phyloP scores from a whole-genome alignment of 2,113 vertebrate species.

The Elgaria multicarinata region DNA sequence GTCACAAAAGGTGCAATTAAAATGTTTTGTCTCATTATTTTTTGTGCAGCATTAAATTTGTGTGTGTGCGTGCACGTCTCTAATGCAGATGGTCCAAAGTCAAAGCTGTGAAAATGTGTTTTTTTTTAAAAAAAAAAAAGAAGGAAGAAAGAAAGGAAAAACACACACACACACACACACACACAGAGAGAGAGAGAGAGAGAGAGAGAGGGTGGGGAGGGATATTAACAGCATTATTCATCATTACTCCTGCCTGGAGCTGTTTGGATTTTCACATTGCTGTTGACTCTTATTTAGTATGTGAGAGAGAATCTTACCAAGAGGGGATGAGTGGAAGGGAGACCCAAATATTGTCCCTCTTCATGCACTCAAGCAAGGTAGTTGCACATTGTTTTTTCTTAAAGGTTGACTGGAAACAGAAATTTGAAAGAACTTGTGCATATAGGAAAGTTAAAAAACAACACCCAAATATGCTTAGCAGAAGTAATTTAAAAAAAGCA shows the following conservation, averaged over 20 bases:
- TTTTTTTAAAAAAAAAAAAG: neutral
- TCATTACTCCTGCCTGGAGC: slow-evolving; percentile 34
- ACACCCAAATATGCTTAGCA: neutral
- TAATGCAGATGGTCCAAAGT: slow-evolving; percentile 72
- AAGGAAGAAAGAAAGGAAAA: neutral
- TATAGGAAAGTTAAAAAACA: neutral
- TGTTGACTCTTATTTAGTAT: slow-evolving; percentile 13
- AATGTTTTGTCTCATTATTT: slow-evolving; percentile 68
- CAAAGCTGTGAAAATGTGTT: slow-evolving; percentile 65
- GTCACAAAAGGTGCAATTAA: slow-evolving; percentile 68
- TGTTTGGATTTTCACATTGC: slow-evolving; percentile 29
- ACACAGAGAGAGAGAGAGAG: slow-evolving; percentile 4
- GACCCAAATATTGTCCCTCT: neutral
- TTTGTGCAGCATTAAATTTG: slow-evolving; percentile 59
- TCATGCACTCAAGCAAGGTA: neutral
- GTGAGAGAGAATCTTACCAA: slow-evolving; percentile 5
- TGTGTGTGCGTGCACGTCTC: slow-evolving; percentile 34
- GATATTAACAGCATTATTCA: slow-evolving; percentile 49
- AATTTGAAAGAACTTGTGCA: neutral
- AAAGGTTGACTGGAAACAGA: slow-evolving; percentile 12
- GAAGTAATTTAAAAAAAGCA: neutral
- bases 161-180: too few species aligned
- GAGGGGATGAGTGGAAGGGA: neutral
- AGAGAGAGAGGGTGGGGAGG: neutral
- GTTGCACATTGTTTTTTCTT: neutral